Evolutionary conservation across 2,888 invertebrate species (phyloP).

Genomic region (Calameuta idolon): DNA sequence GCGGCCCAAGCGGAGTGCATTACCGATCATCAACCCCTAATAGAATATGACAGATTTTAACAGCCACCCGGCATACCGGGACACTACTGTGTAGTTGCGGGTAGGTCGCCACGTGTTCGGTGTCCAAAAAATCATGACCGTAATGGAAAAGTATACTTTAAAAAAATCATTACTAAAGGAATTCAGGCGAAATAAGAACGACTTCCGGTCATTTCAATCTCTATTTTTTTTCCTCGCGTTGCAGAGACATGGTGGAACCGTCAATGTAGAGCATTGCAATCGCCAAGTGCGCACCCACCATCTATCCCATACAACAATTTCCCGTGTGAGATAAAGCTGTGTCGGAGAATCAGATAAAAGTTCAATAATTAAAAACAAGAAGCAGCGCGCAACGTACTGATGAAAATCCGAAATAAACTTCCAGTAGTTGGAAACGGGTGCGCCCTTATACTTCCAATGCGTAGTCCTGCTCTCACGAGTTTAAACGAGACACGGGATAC

Average conservation of each 20-base stretch:
- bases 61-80: conserved; percentile 5
- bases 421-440: background rate
- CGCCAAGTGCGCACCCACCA: background rate
- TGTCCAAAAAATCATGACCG: background rate
- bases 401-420: conserved; percentile 35
- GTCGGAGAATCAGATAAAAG: conserved; percentile 39
- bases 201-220: background rate
- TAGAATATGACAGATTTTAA: conserved; percentile 43
- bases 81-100: background rate
- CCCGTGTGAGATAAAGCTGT: background rate
- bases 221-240: background rate
- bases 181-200: background rate
- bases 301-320: background rate
- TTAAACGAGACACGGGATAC: background rate
- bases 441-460: background rate
- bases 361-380: conserved; percentile 41
- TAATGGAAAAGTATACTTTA: background rate
- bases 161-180: too few species aligned
- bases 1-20: conserved; percentile 32
- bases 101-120: background rate
- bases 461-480: background rate
- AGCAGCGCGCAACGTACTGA: conserved; percentile 25
- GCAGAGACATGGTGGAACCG: background rate
- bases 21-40: conserved; percentile 39
- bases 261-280: background rate